Conservation (phyloP, 2,888 invertebrate species). For the Beris chalybata region DNA sequence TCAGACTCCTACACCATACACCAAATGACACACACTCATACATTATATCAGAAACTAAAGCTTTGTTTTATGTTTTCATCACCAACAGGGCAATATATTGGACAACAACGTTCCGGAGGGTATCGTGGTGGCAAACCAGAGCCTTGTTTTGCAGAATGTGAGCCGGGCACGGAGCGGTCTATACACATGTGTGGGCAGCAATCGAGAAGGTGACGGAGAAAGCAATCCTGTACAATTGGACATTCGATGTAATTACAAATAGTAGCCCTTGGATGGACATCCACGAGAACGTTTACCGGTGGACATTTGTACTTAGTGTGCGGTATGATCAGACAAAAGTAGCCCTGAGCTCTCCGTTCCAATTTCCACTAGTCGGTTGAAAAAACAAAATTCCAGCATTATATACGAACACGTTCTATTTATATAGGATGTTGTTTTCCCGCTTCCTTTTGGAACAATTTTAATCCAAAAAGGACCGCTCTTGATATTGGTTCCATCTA, state of each 20-base stretch:
- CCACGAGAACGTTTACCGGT: background rate
- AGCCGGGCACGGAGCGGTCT: constrained; percentile 74
- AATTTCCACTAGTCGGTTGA: background rate
- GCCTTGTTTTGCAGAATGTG: constrained; percentile 84
- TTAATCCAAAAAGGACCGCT: background rate
- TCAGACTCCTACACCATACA: too few species aligned
- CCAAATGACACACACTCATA: too few species aligned
- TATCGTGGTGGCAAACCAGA: constrained; percentile 85
- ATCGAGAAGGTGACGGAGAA: constrained; percentile 84
- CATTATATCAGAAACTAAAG: background rate
- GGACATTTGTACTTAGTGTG: background rate
- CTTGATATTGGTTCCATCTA: background rate
- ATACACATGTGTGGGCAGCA: constrained; percentile 86
- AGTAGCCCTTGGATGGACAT: background rate
- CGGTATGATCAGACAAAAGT: background rate
- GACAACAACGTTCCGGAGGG: constrained; percentile 79
- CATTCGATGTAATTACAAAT: constrained; percentile 72
- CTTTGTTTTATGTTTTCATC: constrained; percentile 21
- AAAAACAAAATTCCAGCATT: background rate
- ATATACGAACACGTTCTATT: background rate
- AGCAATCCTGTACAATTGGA: constrained; percentile 83
- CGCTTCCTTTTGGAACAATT: background rate
- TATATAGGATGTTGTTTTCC: background rate
- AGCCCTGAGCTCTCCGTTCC: background rate
- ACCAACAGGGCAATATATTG: constrained; percentile 69